phyloP scores from a whole-genome alignment of 2,113 vertebrate genomes.

The Oreochromis spilurus region DNA sequence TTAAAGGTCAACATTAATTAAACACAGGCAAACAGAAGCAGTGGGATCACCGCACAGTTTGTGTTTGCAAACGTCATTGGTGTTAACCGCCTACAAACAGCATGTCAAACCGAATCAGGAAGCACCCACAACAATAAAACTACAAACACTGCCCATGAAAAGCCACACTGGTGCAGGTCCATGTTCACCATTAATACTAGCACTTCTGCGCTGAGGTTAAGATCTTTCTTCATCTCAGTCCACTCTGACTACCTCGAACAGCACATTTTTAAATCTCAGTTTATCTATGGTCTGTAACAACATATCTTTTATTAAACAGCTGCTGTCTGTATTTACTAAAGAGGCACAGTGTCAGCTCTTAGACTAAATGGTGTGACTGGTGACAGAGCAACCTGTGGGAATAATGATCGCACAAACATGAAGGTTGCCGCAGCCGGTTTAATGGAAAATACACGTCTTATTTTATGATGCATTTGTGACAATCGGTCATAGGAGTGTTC shows the following conservation, averaged over 20 bases:
- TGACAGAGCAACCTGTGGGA: background rate
- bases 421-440: background rate
- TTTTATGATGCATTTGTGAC: background rate
- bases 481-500: background rate
- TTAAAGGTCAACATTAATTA: background rate
- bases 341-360: background rate
- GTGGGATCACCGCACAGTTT: background rate
- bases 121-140: background rate
- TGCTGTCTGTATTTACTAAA: background rate
- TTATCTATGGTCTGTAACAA: background rate
- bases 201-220: background rate
- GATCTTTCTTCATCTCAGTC: background rate
- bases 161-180: background rate
- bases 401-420: background rate
- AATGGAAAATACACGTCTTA: background rate
- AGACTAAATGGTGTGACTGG: background rate
- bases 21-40: background rate
- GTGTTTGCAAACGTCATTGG: background rate
- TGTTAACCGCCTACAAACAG: background rate
- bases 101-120: background rate
- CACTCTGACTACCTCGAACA: background rate
- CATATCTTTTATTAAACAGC: background rate
- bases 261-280: background rate
- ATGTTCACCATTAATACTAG: background rate
- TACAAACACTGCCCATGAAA: background rate